Base-by-base conservation (phyloP, 1,140 invertebrate species). In the Leptonema lineaticorne region DNA sequence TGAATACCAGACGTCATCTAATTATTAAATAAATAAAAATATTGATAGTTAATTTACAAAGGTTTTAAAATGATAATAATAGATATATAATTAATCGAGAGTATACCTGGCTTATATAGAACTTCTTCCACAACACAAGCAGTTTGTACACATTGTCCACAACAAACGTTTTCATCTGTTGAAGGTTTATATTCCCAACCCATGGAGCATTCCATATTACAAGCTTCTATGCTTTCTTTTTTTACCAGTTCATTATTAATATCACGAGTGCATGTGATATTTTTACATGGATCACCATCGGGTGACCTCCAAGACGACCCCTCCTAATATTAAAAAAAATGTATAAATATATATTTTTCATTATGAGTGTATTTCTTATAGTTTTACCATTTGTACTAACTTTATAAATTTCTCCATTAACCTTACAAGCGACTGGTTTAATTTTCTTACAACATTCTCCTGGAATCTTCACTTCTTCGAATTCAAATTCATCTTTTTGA, bases 71-170 rank as follows among this genome's bases (percentile, higher is more conserved):
- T 18, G n/a, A 7, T 7, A 7, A 22, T 16, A 33, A 33, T 33
- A 5, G 11, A 33, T 33, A 33, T 11, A 33, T 26, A 57, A 5
- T 4, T 2, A 20, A 9, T 20, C 18, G 3, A 46, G 18, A 33
- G 3, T 16, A 75, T 24, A 74, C 78, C 82, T 14, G 84, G 76
- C 29, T 83, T 75, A 41, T 88, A 84, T 0, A 86, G 67, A 7
- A 79, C 78, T 1, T 85, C 84, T 0, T 85, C 84, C 14, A 88
- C 77, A 0, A 91, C 75, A 71, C 92, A 93, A 26, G 81, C 81
- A 0, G 81, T 78, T 78, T 88, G 87, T 22, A 84, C 76, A 68
- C 92, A 93, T 65, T 85, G 79, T 2, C 91, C 91, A 73, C 92
- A 93, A 77, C 92, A 93, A 18, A 75, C 72, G 18, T 70, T 78